Base-by-base conservation (phyloP, 2,113 vertebrate species). In the Urocolius indicus region DNA sequence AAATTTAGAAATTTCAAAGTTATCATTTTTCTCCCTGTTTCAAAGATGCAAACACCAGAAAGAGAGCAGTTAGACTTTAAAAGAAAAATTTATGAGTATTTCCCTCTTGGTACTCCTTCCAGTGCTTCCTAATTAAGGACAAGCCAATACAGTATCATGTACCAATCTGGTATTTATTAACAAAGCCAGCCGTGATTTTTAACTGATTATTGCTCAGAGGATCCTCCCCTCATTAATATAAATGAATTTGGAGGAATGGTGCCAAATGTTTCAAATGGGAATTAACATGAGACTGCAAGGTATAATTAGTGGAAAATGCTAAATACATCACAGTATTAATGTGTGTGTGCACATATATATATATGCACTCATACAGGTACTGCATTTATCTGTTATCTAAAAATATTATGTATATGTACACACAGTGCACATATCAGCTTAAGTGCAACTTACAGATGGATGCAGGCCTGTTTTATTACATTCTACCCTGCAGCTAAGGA, bases 111-210 rank as follows among this genome's bases (percentile, higher is more conserved):
- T 95, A 93, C 76, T 93, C 85, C 85, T 96, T 97, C 92, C 67
- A 77, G 91, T 86, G 90, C 88, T 90, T 93, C 90, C 94, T 97
- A 97, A 97, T 92, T 96, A 97, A 96, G 93, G 92, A 90, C 96
- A 96, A 94, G 93, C 92, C 96, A 95, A 93, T 69, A 95, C 65
- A 89, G 89, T 87, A 96, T 87, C 96, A 81, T 77, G 83, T 90
- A 97, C 86, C 94, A 89, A 93, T 96, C 96, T 96, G 96, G 94
- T 97, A 96, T 97, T 97, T 97, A 96, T 97, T 97, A 97, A 97
- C 94, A 95, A 97, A 96, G 92, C 73, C 92, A 94, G 94, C 97
- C 87, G 87, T 95, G 96, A 96, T 95, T 97, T 97, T 96, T 97
- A 97, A 96, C 96, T 93, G 96, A 96, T 97, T 97, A 91, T 96